phyloP scores from a whole-genome alignment of 2,888 invertebrate species.

The Galerucella calmariensis region DNA sequence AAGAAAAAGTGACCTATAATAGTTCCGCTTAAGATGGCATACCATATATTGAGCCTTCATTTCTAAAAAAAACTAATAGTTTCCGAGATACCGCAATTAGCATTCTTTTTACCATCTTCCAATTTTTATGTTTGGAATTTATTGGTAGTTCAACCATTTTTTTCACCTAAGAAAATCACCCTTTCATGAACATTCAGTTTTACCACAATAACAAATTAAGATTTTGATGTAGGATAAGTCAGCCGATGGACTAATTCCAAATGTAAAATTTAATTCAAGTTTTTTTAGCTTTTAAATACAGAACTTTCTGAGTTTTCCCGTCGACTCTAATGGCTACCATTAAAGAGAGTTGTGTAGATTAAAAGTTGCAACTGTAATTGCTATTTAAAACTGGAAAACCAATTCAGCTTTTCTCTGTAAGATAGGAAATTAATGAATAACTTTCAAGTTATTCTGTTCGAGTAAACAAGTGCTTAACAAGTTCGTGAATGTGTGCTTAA shows the following conservation, averaged over 20 bases:
- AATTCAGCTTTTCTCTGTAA: conserved; percentile 49
- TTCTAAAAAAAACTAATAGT: too few species aligned
- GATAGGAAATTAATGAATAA: conserved; percentile 56
- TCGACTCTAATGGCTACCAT: conserved; percentile 59
- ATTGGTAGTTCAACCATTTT: too few species aligned
- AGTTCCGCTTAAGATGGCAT: too few species aligned
- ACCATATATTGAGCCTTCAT: too few species aligned
- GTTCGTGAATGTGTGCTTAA: background rate
- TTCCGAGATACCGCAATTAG: too few species aligned
- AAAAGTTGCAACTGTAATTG: conserved; percentile 62
- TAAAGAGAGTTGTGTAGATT: conserved; percentile 60
- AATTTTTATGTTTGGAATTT: too few species aligned
- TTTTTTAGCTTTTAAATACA: conserved; percentile 58
- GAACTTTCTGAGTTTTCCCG: conserved; percentile 60
- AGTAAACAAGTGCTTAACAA: conserved; percentile 16
- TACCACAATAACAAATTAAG: background rate
- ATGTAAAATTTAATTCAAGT: conserved; percentile 56
- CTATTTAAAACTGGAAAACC: conserved; percentile 59
- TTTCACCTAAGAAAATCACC: too few species aligned
- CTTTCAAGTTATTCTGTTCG: conserved; percentile 47
- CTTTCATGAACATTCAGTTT: too few species aligned
- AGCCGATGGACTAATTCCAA: conserved; percentile 42
- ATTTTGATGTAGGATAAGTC: background rate
- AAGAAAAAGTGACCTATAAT: too few species aligned
- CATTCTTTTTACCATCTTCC: too few species aligned